Percentiles rank a stretch among this genome's conserved stretches.
Evolutionary conservation across 1,140 invertebrate species (phyloP).

Genomic region (Thrips palmi): DNA sequence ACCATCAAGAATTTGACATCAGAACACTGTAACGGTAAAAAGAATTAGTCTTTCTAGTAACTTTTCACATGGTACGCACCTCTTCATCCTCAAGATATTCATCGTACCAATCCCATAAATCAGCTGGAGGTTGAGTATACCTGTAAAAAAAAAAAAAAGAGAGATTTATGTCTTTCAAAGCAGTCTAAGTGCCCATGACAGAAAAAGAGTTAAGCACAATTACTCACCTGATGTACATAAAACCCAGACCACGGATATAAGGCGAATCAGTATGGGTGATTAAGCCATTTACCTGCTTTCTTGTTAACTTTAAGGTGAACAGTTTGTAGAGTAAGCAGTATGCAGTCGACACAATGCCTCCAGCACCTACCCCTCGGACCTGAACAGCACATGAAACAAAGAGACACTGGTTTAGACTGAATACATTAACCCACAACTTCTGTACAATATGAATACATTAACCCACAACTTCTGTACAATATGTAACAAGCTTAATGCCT

Average conservation of each 20-base stretch:
- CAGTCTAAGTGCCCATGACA: constrained; percentile 1
- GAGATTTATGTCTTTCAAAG: constrained; percentile 5
- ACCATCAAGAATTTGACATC: no score
- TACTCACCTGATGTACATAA: constrained; percentile 76
- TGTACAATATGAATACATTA: no score
- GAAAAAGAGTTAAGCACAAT: not conserved
- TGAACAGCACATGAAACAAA: no score
- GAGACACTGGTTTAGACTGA: no score
- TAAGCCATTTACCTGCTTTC: constrained; percentile 92
- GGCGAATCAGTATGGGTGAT: constrained; percentile 92
- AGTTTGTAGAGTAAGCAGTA: constrained; percentile 97
- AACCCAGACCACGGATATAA: constrained; percentile 91
- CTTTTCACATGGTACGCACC: constrained; percentile 35
- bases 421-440: no score
- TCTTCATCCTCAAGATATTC: constrained; percentile 91
- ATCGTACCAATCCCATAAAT: constrained; percentile 94
- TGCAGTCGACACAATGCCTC: constrained; percentile 96
- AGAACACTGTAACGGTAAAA: not conserved
- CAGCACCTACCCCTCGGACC: constrained; percentile 94
- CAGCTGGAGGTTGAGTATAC: constrained; percentile 91
- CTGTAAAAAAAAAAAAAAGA: constrained; percentile 8
- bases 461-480: no score
- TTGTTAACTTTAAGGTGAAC: constrained; percentile 86
- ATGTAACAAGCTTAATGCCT: no score
- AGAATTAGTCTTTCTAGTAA: constrained; percentile 8